Evolutionary conservation across 2,888 invertebrate genomes (phyloP).

Genomic region (Trachelus stipa): DNA sequence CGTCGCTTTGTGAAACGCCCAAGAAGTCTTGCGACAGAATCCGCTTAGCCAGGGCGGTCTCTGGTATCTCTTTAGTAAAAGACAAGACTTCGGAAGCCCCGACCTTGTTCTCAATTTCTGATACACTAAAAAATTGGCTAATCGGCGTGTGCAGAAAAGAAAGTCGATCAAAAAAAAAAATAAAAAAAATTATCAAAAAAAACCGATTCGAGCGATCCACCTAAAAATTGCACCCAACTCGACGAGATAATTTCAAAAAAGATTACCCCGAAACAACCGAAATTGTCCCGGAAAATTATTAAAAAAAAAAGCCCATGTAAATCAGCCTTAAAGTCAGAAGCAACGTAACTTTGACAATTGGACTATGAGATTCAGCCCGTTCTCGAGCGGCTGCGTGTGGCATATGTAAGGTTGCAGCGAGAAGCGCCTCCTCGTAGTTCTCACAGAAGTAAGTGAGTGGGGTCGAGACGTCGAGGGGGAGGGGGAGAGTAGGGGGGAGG

Average conservation of each 20-base stretch:
- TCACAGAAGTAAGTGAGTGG: constrained; percentile 3
- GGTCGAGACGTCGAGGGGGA: constrained; percentile 12
- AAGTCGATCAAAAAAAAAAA: not conserved
- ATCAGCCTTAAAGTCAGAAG: not conserved
- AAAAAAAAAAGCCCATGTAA: not conserved
- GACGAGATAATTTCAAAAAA: not conserved
- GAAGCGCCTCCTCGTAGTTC: constrained; percentile 9
- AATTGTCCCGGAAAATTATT: not conserved
- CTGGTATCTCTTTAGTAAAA: not conserved
- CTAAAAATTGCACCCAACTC: not conserved
- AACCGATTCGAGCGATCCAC: not conserved
- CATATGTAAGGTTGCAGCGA: not conserved
- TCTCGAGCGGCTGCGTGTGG: not conserved
- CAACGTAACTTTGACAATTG: not conserved
- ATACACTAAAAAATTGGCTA: not conserved
- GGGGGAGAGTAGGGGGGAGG: constrained; percentile 22
- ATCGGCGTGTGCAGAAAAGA: not conserved
- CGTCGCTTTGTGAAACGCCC: not conserved
- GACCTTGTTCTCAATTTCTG: not conserved
- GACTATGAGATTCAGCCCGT: not conserved
- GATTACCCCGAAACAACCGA: not conserved
- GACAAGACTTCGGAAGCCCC: not conserved
- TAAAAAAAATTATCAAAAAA: not conserved
- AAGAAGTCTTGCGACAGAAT: not conserved
- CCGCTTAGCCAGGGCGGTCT: not conserved